phyloP scores from a whole-genome alignment of 2,888 invertebrate genomes.

The Dioctria linearis region DNA sequence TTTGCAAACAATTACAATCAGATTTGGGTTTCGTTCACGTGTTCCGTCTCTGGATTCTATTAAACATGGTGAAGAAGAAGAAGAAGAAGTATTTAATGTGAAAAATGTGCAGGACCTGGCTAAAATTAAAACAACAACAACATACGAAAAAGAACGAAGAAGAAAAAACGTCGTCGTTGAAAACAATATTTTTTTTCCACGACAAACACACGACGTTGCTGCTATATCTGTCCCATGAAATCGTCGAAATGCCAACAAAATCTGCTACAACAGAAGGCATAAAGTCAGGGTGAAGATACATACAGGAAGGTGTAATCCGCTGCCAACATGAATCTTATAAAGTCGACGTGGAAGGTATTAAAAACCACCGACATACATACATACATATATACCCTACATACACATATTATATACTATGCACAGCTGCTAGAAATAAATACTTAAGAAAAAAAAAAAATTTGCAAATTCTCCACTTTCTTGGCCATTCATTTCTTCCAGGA shows the following conservation, averaged over 20 bases:
- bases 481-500: conserved; percentile 26
- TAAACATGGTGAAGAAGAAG: no score
- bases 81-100: not conserved
- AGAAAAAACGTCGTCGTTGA: not conserved
- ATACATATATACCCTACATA: not conserved
- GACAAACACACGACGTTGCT: conserved; percentile 20
- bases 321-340: conserved; percentile 35
- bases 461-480: conserved; percentile 46
- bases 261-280: conserved; percentile 31
- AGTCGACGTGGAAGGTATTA: conserved; percentile 26
- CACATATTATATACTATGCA: no score
- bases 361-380: conserved; percentile 16
- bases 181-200: conserved; percentile 9
- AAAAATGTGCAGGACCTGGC: not conserved
- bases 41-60: not conserved
- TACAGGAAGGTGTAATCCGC: not conserved
- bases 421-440: conserved; percentile 6
- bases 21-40: conserved; percentile 29
- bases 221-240: conserved; percentile 28
- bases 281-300: conserved; percentile 14
- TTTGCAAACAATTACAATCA: conserved; percentile 51
- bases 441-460: conserved; percentile 29
- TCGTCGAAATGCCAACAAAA: conserved; percentile 43
- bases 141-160: conserved; percentile 7
- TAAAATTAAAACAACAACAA: conserved; percentile 20